These are phyloP conservation scores for Pithecia hirsuta DNA, from an alignment of 2,797 vertebrate species.

Conservation along the genomic window DNA sequence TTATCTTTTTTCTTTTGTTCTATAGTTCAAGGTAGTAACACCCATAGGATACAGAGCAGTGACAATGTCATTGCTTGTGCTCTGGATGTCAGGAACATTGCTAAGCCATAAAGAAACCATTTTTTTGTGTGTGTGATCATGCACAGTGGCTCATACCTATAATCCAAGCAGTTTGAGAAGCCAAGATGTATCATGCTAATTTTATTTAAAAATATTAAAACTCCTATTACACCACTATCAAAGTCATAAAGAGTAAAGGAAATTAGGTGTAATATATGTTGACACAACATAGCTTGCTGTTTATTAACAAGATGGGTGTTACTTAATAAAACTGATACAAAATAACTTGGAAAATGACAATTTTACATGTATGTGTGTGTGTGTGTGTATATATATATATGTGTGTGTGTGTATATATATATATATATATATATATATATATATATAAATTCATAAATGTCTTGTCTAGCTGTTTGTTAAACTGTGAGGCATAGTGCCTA, in stretches of 20 bases:
- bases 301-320: neutral
- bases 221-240: neutral
- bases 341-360: neutral
- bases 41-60: fast-evolving
- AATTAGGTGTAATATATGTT: neutral
- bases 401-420: neutral
- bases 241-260: neutral
- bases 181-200: neutral
- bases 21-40: neutral
- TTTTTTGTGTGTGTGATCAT: too few species aligned
- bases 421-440: too few species aligned
- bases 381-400: too few species aligned
- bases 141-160: too few species aligned
- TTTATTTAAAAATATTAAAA: neutral
- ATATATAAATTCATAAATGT: neutral
- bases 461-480: neutral
- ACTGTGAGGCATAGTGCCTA: neutral
- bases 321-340: neutral
- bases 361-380: neutral
- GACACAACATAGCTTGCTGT: neutral
- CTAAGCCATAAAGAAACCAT: neutral
- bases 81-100: neutral
- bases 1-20: neutral
- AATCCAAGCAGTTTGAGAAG: too few species aligned
- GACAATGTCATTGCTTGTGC: neutral